Evolutionary conservation across 1,140 invertebrate species (phyloP).

Genomic region (Wasmannia auropunctata): DNA sequence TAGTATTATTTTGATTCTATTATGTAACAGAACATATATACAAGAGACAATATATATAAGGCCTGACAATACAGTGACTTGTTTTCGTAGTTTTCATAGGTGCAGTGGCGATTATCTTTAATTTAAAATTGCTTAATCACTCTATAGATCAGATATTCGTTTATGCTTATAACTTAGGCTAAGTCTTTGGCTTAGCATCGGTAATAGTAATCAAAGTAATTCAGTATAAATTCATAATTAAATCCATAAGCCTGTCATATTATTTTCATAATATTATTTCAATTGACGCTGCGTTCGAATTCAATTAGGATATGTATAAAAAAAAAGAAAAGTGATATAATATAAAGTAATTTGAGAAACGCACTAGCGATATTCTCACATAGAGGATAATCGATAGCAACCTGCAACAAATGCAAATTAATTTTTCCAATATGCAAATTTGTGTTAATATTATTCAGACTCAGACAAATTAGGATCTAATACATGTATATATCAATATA

Average conservation of each 20-base stretch:
- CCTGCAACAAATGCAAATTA: slow-evolving; percentile 9
- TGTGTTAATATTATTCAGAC: slow-evolving; percentile 16
- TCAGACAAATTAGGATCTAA: background rate
- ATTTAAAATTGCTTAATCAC: slow-evolving; percentile 35
- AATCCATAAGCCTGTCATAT: background rate
- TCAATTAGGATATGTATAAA: background rate
- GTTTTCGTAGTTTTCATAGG: slow-evolving; percentile 15
- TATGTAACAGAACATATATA: slow-evolving; percentile 47
- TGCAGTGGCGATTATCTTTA: slow-evolving; percentile 37
- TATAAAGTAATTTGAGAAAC: slow-evolving; percentile 1
- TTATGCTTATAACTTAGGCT: slow-evolving; percentile 43
- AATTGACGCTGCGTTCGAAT: slow-evolving; percentile 27
- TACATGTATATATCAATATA: slow-evolving; percentile 4
- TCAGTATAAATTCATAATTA: slow-evolving; percentile 19
- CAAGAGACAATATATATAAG: slow-evolving; percentile 49
- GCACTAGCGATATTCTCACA: background rate
- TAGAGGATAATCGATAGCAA: slow-evolving; percentile 10
- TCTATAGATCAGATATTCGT: slow-evolving; percentile 30
- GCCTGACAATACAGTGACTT: slow-evolving; percentile 18
- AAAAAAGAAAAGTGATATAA: background rate
- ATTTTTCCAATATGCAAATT: slow-evolving; percentile 4
- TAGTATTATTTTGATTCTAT: slow-evolving; percentile 53
- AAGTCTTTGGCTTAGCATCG: slow-evolving; percentile 61
- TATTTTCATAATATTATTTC: slow-evolving; percentile 23
- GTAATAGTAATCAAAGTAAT: slow-evolving; percentile 45